phyloP scores from a whole-genome alignment of 2,113 vertebrate genomes.

The Acrocephalus kingi region DNA sequence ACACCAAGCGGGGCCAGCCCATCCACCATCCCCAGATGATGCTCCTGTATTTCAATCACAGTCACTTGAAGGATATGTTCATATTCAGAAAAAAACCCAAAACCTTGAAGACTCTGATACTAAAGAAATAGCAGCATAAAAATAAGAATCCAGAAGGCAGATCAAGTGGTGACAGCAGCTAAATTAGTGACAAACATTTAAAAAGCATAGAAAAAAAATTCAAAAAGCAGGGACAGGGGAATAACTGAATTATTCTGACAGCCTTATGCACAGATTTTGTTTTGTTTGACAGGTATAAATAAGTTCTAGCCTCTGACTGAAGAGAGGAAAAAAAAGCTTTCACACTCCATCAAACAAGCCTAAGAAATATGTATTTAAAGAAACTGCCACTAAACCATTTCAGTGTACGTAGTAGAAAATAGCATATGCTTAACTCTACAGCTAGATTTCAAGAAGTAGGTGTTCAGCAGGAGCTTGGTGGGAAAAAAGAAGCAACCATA shows the following conservation, averaged over 20 bases:
- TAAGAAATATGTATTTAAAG: slow-evolving; percentile 42
- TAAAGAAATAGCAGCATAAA: not conserved
- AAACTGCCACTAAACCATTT: slow-evolving; percentile 49
- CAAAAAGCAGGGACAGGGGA: not conserved
- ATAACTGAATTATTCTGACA: slow-evolving; percentile 39
- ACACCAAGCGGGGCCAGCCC: not conserved
- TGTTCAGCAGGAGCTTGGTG: slow-evolving; percentile 13
- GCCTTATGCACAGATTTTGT: slow-evolving; percentile 37
- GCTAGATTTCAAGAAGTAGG: slow-evolving; percentile 52
- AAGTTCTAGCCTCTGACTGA: slow-evolving; percentile 51
- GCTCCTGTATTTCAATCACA: not conserved
- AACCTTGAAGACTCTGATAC: not conserved
- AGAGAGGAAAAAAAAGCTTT: not conserved
- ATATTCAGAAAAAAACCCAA: not conserved
- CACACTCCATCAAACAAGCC: slow-evolving; percentile 43
- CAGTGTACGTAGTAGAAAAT: slow-evolving; percentile 36
- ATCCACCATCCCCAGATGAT: not conserved
- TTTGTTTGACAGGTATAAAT: slow-evolving; percentile 55
- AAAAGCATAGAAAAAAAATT: slow-evolving; percentile 32
- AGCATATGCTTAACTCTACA: slow-evolving; percentile 18
- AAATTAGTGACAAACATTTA: not conserved
- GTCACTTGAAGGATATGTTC: not conserved
- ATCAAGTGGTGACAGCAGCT: not conserved
- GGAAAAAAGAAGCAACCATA: slow-evolving; percentile 36
- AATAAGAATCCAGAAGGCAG: not conserved